Evolutionary conservation across 2,888 invertebrate species (phyloP).

Genomic region (Chaetogeoica ovagalla): DNA sequence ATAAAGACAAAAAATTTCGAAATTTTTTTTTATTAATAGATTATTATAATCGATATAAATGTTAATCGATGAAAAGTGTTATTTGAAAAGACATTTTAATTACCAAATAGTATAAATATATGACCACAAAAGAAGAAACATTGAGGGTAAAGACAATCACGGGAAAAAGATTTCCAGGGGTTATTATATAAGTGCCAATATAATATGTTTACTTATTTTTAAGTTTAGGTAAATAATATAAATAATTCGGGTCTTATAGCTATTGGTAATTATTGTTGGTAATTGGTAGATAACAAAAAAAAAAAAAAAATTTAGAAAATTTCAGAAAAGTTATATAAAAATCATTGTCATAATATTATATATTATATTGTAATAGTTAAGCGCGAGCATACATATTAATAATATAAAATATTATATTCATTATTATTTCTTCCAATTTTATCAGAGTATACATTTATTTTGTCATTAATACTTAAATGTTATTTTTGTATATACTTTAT

Average conservation of each 20-base stretch:
- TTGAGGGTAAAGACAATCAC: constrained; percentile 52
- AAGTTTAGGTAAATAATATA: constrained; percentile 29
- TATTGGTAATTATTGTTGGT: constrained; percentile 43
- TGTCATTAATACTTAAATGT: constrained; percentile 45
- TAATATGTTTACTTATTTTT: constrained; percentile 38
- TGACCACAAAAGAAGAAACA: constrained; percentile 42
- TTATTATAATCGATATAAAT: constrained; percentile 14
- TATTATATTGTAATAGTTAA: constrained; percentile 23
- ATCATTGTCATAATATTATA: background rate
- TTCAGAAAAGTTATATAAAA: constrained; percentile 6
- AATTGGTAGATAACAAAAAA: constrained; percentile 18
- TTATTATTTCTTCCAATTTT: constrained; percentile 37
- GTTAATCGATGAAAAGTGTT: constrained; percentile 23
- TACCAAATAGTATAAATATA: constrained; percentile 33
- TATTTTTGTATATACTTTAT: constrained; percentile 42
- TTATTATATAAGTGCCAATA: constrained; percentile 38
- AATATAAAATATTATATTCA: constrained; percentile 5
- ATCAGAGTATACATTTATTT: constrained; percentile 45
- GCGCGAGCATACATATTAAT: constrained; percentile 6
- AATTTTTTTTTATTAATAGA: constrained; percentile 17
- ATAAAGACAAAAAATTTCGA: background rate
- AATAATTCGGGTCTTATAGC: constrained; percentile 30
- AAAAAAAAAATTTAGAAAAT: background rate
- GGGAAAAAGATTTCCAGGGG: constrained; percentile 42
- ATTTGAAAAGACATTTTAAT: constrained; percentile 32